Percentiles rank a stretch among this genome's conserved stretches.
phyloP scores from a whole-genome alignment of 2,888 invertebrate genomes.

The Plagodis pulveraria region DNA sequence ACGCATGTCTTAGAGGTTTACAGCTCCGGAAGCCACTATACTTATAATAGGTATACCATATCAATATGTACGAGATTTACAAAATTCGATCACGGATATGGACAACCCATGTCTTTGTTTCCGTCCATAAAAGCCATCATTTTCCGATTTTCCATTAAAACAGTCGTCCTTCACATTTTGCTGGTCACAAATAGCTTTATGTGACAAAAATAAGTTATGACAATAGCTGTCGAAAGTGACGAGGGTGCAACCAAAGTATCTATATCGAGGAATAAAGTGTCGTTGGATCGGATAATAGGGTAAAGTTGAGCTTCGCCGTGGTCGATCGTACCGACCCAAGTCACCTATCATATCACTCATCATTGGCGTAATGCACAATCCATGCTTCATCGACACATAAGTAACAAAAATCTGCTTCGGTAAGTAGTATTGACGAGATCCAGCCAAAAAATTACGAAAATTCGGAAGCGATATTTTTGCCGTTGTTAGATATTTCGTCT shows the following conservation, averaged over 20 bases:
- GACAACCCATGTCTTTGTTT: conserved; percentile 5
- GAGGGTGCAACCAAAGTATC: conserved; percentile 53
- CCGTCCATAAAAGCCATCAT: conserved; percentile 7
- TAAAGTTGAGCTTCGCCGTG: conserved; percentile 39
- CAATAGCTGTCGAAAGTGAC: conserved; percentile 55
- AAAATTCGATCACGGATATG: not conserved
- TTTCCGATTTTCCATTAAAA: conserved; percentile 24
- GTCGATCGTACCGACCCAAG: conserved; percentile 21
- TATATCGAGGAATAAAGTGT: conserved; percentile 48
- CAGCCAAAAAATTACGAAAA: no score
- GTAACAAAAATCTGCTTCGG: not conserved
- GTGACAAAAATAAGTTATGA: conserved; percentile 45
- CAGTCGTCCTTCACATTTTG: conserved; percentile 21
- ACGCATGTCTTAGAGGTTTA: no score
- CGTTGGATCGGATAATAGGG: conserved; percentile 46
- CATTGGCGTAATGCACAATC: conserved; percentile 14
- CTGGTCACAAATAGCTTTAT: conserved; percentile 31
- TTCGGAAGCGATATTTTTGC: no score
- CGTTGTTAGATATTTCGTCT: no score
- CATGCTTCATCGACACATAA: conserved; percentile 13
- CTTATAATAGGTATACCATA: no score
- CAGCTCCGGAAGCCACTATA: no score
- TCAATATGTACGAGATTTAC: not conserved
- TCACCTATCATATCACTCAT: conserved; percentile 13
- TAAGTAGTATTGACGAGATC: no score